Evolutionary conservation across 2,113 vertebrate genomes (phyloP).

Genomic region (Chiloscyllium plagiosum): DNA sequence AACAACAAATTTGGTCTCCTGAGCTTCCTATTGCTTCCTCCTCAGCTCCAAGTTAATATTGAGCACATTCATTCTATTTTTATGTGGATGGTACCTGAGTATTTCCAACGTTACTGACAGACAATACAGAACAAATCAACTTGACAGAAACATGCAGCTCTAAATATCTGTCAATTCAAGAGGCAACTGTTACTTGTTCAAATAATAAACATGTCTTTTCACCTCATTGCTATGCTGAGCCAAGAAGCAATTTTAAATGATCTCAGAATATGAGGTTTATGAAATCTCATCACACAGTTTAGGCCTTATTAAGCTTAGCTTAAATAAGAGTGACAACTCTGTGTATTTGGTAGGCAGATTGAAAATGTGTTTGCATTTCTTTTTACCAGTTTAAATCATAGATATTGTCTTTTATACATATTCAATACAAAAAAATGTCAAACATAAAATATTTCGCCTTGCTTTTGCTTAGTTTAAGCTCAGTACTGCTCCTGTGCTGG

Average conservation of each 20-base stretch:
- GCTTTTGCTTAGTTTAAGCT: constrained; percentile 1
- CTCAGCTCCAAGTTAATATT: background rate
- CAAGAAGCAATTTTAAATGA: background rate
- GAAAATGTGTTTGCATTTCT: background rate
- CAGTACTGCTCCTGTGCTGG: background rate
- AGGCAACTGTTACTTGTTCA: background rate
- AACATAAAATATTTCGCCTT: background rate
- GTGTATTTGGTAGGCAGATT: background rate
- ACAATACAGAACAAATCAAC: background rate
- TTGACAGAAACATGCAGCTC: background rate
- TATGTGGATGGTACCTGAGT: background rate
- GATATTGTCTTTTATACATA: background rate
- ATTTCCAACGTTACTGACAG: background rate
- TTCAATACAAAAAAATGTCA: background rate
- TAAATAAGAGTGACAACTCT: background rate
- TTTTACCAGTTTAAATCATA: background rate
- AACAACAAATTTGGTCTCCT: background rate
- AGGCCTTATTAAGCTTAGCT: background rate
- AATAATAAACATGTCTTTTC: background rate
- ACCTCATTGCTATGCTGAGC: background rate
- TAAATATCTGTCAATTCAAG: constrained; percentile 1
- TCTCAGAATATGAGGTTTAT: background rate
- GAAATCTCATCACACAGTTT: background rate
- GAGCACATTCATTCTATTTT: background rate
- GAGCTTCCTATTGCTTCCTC: background rate